Evolutionary conservation across 2,797 vertebrate genomes (phyloP), one percentile per base, ranked within the genome.

Genomic region (Urosaurus nigricauda): DNA sequence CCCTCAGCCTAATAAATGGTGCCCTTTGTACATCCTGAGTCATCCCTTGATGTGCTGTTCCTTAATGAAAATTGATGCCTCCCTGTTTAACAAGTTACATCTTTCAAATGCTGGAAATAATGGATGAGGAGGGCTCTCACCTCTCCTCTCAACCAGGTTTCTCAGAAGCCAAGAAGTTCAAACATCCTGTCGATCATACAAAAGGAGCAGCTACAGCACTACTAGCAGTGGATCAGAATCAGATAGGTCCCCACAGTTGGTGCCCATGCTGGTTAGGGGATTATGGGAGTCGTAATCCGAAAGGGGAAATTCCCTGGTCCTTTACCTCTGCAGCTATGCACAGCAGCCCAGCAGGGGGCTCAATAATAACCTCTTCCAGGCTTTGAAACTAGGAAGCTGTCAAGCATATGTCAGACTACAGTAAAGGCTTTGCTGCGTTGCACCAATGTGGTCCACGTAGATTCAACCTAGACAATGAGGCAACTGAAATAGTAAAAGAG

Each of bases 111-210:
- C 51, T 63, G 32, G 14, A 70, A 79, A 83, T 78, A 79, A 83
- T 37, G 26, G 51, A 82, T 53, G 5, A 32, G 0, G 37, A 3
- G 26, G 29, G 32, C 26, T 79, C 1, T 0, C n/a, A 4, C 12
- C 32, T n/a, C 29, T 29, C 56, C 6, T 2, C 0, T 79, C 75
- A 12, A 1, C 0, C 0, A 32, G 35, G 5, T 19, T 89, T 26
- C 0, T 6, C 68, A 37, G 19, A 9, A 4, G 21, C 6, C 53
- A 16, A 16, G 19, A 0, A 17, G 71, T 68, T 26, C 21, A 43
- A 2, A 21, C 58, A 5, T 60, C 58, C 58, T 60, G 17, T 60
- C 0, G 9, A 32, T 32, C 65, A 68, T 9, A 75, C 37, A 21
- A 21, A 19, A n/a, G 32, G 47, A 73, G 29, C 40, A 51, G 32